A percentile compares a stretch with the other conserved stretches of the same genome.
These are phyloP conservation scores for Parambassis ranga DNA, from an alignment of 2,797 vertebrate species.

Conservation along the genomic window DNA sequence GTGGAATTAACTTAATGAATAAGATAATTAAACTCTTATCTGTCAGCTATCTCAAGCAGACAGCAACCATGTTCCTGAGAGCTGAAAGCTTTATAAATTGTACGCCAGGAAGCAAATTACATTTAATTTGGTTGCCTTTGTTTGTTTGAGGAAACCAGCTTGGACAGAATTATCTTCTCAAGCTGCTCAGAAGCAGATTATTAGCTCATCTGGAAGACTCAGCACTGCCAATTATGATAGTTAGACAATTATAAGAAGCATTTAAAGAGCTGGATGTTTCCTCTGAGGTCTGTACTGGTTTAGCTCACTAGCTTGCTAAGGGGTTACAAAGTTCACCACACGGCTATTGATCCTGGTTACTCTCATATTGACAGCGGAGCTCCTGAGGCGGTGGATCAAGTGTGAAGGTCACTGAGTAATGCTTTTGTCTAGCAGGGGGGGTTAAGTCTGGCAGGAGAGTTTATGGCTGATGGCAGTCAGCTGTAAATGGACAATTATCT, in stretches of 20 bases:
- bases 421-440: conserved; percentile 19
- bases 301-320: background rate
- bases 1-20: too few species aligned
- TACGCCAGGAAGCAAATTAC: background rate
- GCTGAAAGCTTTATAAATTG: background rate
- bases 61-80: too few species aligned
- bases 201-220: conserved; percentile 27
- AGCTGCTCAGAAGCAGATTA: conserved; percentile 34
- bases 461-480: conserved; percentile 28
- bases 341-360: conserved; percentile 50
- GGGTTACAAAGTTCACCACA: conserved; percentile 32
- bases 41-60: too few species aligned
- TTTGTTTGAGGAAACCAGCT: conserved; percentile 22
- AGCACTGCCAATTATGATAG: conserved; percentile 25
- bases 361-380: conserved; percentile 47
- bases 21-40: too few species aligned
- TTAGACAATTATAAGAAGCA: conserved; percentile 6
- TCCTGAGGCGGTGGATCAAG: conserved; percentile 38
- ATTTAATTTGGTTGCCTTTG: conserved; percentile 18
- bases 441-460: conserved; percentile 23
- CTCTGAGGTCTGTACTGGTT: too few species aligned
- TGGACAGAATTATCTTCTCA: conserved; percentile 24
- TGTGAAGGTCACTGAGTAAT: conserved; percentile 64
- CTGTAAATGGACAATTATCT: conserved; percentile 56
- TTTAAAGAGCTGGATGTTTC: background rate